phyloP scores from a whole-genome alignment of 2,888 invertebrate genomes.

The Thereva nobilitata region DNA sequence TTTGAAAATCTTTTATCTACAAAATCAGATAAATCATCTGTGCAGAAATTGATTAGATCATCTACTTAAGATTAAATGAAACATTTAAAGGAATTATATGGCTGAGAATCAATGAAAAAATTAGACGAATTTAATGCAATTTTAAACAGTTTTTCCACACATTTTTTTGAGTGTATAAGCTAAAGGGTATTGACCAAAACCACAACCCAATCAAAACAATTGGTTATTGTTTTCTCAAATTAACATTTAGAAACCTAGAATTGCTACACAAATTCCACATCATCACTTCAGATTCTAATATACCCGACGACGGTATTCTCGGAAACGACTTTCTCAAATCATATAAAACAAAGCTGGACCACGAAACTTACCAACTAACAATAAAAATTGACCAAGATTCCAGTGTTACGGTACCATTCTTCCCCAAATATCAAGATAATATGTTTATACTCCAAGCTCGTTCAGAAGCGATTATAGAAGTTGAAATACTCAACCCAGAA shows the following conservation, averaged over 20 bases:
- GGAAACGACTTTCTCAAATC: constrained; percentile 8
- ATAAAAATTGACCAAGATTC: not conserved
- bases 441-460: not conserved
- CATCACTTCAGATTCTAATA: not conserved
- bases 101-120: too few species aligned
- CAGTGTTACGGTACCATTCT: not conserved
- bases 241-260: not conserved
- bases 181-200: constrained; percentile 3
- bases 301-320: constrained; percentile 20
- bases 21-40: too few species aligned
- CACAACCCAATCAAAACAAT: constrained; percentile 15
- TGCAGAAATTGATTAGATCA: too few species aligned
- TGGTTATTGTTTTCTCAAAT: not conserved
- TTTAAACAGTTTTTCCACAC: too few species aligned
- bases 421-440: not conserved
- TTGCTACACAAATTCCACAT: constrained; percentile 7
- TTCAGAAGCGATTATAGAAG: not conserved
- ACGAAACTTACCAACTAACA: not conserved
- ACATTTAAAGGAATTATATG: too few species aligned
- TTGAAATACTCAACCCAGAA: not conserved
- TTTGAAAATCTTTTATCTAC: too few species aligned
- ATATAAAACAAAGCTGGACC: not conserved
- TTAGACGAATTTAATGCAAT: too few species aligned
- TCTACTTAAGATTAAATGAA: too few species aligned
- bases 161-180: too few species aligned